Evolutionary conservation across 2,797 vertebrate species (phyloP).

Genomic region (Onychomys torridus): DNA sequence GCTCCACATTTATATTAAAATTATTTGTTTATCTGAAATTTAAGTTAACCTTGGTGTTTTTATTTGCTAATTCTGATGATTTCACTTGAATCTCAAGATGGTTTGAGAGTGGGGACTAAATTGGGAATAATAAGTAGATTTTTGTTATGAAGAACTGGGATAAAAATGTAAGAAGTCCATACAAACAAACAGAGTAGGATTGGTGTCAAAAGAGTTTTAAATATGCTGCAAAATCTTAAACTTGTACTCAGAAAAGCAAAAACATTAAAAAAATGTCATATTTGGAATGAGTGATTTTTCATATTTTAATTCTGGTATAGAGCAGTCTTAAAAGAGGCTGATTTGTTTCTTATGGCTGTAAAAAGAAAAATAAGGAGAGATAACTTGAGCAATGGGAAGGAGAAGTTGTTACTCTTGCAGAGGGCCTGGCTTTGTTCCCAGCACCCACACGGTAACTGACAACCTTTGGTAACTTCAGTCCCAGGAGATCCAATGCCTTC

Average conservation of each 20-base stretch:
- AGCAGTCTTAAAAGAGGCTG: slow-evolving; percentile 20
- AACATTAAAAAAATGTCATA: background rate
- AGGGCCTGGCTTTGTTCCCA: background rate
- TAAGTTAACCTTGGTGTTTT: slow-evolving; percentile 13
- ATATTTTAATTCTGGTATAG: slow-evolving; percentile 13
- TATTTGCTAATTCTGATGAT: slow-evolving; percentile 26
- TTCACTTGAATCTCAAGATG: background rate
- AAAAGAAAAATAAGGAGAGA: background rate
- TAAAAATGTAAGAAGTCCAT: slow-evolving; percentile 25
- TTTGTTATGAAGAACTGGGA: background rate
- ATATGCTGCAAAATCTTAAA: slow-evolving; percentile 43
- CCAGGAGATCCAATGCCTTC: background rate
- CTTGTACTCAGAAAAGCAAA: slow-evolving; percentile 19
- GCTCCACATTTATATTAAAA: background rate
- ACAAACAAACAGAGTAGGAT: slow-evolving; percentile 25
- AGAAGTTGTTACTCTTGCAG: background rate
- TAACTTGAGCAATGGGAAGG: background rate
- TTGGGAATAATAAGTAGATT: background rate
- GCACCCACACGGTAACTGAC: background rate
- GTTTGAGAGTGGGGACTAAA: background rate
- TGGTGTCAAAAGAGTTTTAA: slow-evolving; percentile 19
- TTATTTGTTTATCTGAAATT: slow-evolving; percentile 18
- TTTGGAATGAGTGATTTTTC: slow-evolving; percentile 17
- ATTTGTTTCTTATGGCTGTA: slow-evolving; percentile 26
- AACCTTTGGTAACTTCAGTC: background rate